Evolutionary conservation across 1,140 invertebrate genomes (phyloP).

Genomic region (Melanaphis sacchari): DNA sequence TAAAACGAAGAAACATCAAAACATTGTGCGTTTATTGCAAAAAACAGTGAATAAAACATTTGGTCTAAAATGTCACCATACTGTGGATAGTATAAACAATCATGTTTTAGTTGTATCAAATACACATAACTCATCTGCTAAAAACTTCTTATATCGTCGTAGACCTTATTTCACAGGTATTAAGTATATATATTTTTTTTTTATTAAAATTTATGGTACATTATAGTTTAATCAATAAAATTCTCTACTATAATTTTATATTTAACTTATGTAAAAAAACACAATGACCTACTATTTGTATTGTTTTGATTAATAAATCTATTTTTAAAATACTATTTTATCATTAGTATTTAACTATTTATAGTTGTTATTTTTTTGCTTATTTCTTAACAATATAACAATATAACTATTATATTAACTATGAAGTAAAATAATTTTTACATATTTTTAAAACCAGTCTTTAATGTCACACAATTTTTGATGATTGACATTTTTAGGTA

Average conservation of each 20-base stretch:
- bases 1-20: slow-evolving; percentile 47
- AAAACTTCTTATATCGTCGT: slow-evolving; percentile 32
- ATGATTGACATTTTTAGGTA: not conserved
- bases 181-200: not conserved
- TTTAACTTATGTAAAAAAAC: not conserved
- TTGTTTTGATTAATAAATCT: not conserved
- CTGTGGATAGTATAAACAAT: not conserved
- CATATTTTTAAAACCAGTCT: not conserved
- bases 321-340: no score
- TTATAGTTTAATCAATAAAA: not conserved
- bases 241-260: not conserved
- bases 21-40: slow-evolving; percentile 15
- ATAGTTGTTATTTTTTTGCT: not conserved
- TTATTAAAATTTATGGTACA: not conserved
- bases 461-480: not conserved
- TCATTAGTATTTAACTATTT: no score
- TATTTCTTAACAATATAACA: not conserved
- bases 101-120: slow-evolving; percentile 42
- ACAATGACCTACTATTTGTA: not conserved
- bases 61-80: not conserved
- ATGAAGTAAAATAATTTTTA: not conserved
- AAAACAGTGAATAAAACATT: slow-evolving; percentile 42
- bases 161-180: slow-evolving; percentile 43
- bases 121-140: not conserved
- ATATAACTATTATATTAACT: not conserved